phyloP scores from a whole-genome alignment of 2,888 invertebrate species.

The Mamestra brassicae region DNA sequence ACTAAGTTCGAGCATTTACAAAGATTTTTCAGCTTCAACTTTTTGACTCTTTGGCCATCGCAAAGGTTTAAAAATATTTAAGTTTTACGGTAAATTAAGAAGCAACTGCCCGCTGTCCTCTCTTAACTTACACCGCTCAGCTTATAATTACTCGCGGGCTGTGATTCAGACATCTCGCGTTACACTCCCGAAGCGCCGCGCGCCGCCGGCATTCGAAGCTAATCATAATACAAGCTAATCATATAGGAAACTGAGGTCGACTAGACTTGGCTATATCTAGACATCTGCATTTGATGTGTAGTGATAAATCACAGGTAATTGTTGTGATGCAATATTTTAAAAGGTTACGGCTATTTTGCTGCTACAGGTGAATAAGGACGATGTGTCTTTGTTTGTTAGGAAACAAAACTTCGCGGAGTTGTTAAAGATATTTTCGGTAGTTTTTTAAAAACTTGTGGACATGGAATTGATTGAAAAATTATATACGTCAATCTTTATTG shows the following conservation, averaged over 20 bases:
- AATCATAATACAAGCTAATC: constrained; percentile 32
- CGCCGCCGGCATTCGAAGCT: constrained; percentile 53
- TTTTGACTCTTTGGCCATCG: too few relatives aligned
- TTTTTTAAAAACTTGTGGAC: too few relatives aligned
- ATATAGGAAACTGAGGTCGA: constrained; percentile 37
- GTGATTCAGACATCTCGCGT: constrained; percentile 43
- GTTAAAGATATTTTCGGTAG: too few relatives aligned
- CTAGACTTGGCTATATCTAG: constrained; percentile 24
- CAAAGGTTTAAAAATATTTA: too few relatives aligned
- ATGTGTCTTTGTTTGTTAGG: too few relatives aligned
- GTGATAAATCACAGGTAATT: constrained; percentile 9
- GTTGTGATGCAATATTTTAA: not conserved
- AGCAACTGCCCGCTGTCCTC: not conserved
- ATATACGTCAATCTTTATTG: too few relatives aligned
- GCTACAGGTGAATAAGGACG: too few relatives aligned
- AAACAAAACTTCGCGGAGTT: too few relatives aligned
- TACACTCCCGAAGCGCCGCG: constrained; percentile 40
- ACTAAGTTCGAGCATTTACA: too few relatives aligned
- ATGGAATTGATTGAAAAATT: too few relatives aligned
- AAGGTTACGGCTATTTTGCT: not conserved
- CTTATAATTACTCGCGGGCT: constrained; percentile 30
- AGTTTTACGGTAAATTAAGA: not conserved
- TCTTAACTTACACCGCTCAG: not conserved
- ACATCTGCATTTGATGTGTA: not conserved
- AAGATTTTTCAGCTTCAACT: too few relatives aligned